phyloP scores from a whole-genome alignment of 2,888 invertebrate genomes.

The Oligia strigilis region DNA sequence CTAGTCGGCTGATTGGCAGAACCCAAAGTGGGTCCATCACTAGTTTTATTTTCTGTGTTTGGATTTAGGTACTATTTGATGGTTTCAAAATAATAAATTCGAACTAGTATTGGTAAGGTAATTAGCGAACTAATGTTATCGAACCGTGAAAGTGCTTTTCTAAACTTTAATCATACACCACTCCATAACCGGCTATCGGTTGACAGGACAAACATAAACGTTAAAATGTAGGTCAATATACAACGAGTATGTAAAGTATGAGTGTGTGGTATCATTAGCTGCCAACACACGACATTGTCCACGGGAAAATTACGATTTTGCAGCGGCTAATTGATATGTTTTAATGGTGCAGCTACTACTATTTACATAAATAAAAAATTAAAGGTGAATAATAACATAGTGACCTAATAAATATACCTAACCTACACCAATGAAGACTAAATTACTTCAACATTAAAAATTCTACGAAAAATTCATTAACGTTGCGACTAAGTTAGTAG shows the following conservation, averaged over 20 bases:
- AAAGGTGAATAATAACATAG: not conserved
- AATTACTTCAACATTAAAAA: not conserved
- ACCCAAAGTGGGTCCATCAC: not conserved
- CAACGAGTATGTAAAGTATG: slow-evolving; percentile 54
- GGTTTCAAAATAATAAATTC: not conserved
- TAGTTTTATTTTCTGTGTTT: not conserved
- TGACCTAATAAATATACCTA: not conserved
- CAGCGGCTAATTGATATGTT: slow-evolving; percentile 27
- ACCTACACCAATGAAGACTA: not conserved
- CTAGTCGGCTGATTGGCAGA: not conserved
- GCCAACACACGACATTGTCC: slow-evolving; percentile 27
- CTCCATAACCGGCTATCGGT: slow-evolving; percentile 48
- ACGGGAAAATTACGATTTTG: slow-evolving; percentile 28
- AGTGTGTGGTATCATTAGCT: slow-evolving; percentile 41
- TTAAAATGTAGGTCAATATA: slow-evolving; percentile 62
- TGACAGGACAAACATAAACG: slow-evolving; percentile 47
- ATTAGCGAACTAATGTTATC: slow-evolving; percentile 27
- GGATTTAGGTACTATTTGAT: not conserved
- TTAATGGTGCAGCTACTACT: slow-evolving; percentile 9
- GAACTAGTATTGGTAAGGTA: not conserved
- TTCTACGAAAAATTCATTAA: not conserved
- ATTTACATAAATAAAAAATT: slow-evolving; percentile 25
- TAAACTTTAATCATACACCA: slow-evolving; percentile 41
- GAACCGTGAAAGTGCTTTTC: slow-evolving; percentile 33
- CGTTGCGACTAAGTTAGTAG: not conserved